Evolutionary conservation across 2,888 invertebrate species (phyloP), one percentile per base, ranked within the genome.

Genomic region (Sarcophaga carnaria): DNA sequence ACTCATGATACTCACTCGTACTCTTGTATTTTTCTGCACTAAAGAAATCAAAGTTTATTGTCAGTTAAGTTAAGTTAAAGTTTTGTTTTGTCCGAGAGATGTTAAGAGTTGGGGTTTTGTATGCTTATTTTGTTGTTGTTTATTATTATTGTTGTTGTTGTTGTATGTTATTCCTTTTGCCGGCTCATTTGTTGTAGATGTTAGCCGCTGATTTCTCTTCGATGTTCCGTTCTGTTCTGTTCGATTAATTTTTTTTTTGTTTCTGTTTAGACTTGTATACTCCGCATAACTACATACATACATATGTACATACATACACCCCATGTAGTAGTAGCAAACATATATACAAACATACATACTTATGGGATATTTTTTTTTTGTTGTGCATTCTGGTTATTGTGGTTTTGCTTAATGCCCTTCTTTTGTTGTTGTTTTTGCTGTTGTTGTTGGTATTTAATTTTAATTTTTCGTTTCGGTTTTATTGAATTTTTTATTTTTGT

Each of bases 391-490:
- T 85, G 70, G 70, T 85, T 85, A 71, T 85, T 80, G 83, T 83
- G 82, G 81, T 80, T 74, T 80, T 85, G 81, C 78, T 87, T 85
- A 85, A 80, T 87, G 85, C 85, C 85, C 87, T 87, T 54, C 54
- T 54, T 54, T 37, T 37, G 37, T 37, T 27, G 2, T 37, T 37
- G 37, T 37, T 27, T 3, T 27, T 27, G 27, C 6, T 37, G 8
- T 10, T 37, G 37, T 37, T 85, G 83, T 85, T 87, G 83, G 85
- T 85, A 85, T 85, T 85, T 85, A 87, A 87, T 85, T 87, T 87
- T 84, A 81, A 84, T 76, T 83, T 87, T 87, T 85, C 83, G 85
- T 85, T 87, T 87, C 87, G 87, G 85, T 85, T 87, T 87, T 87
- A 87, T 87, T 87, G 87, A 87, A 87, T 87, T 87, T 87, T 80